Conservation (phyloP, 35 echinoderm and acorn worm genomes). For the Lytechinus pictus region DNA sequence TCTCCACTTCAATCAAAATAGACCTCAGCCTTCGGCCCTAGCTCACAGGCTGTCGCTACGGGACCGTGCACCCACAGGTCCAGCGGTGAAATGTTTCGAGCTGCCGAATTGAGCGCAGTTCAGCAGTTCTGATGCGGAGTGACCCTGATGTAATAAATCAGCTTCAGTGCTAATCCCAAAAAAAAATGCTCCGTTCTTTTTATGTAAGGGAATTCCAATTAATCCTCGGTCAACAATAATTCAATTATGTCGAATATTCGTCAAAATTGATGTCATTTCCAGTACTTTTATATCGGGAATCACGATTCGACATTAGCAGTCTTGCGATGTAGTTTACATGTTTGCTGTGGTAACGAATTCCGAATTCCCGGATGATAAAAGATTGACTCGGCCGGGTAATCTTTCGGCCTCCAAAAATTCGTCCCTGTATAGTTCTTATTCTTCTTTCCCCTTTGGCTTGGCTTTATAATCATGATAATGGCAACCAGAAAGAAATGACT, state of each 20-base stretch:
- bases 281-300: background rate
- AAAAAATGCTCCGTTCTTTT: background rate
- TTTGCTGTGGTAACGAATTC: slow-evolving; percentile 72
- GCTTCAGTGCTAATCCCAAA: background rate
- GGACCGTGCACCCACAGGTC: background rate
- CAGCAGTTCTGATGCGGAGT: too few species aligned
- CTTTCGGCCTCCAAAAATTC: background rate
- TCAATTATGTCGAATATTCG: background rate
- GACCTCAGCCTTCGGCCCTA: too few species aligned
- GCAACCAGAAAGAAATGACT: background rate
- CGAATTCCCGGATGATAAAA: slow-evolving; percentile 21
- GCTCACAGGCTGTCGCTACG: background rate
- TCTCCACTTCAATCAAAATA: too few species aligned
- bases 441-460: background rate
- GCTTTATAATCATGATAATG: too few species aligned
- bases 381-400: background rate
- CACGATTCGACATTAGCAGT: background rate
- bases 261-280: background rate
- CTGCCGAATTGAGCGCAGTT: background rate
- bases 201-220: background rate
- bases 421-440: background rate
- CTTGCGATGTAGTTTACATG: background rate
- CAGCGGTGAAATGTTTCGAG: background rate
- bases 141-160: background rate
- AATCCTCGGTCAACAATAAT: background rate